Conservation (phyloP, 2,888 invertebrate genomes). For the Papilio protenor region DNA sequence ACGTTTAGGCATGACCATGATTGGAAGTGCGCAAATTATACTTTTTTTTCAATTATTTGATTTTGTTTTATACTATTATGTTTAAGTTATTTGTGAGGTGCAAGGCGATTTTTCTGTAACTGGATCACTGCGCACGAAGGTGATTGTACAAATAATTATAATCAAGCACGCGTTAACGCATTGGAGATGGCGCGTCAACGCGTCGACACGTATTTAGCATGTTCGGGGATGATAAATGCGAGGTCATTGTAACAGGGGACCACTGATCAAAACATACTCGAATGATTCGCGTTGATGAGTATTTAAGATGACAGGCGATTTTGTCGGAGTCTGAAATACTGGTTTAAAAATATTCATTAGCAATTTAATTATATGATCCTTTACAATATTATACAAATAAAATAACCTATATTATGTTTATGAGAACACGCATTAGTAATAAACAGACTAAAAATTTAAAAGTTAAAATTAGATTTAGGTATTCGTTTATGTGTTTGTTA, state of each 20-base stretch:
- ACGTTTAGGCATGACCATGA: no score
- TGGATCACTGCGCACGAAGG: neutral
- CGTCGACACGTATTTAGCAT: slow-evolving; percentile 79
- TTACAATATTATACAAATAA: no score
- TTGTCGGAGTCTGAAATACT: neutral
- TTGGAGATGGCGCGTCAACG: slow-evolving; percentile 68
- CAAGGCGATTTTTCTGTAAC: neutral
- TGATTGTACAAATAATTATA: slow-evolving; percentile 9
- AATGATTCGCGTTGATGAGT: slow-evolving; percentile 76
- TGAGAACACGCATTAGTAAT: no score
- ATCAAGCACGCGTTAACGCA: slow-evolving; percentile 50
- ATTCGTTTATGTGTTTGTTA: neutral
- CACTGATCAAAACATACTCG: slow-evolving; percentile 71
- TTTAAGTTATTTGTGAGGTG: neutral
- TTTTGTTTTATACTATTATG: no score
- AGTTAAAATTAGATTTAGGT: no score
- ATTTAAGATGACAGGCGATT: slow-evolving; percentile 53
- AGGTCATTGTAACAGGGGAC: slow-evolving; percentile 56
- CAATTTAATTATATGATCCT: neutral
- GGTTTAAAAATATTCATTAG: neutral
- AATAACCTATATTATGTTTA: no score
- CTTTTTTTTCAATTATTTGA: no score
- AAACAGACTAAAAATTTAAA: no score
- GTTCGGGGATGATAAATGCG: slow-evolving; percentile 79
- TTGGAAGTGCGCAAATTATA: neutral